Evolutionary conservation across 2,888 invertebrate species (phyloP).

Genomic region (Coelogynopora nodosa): DNA sequence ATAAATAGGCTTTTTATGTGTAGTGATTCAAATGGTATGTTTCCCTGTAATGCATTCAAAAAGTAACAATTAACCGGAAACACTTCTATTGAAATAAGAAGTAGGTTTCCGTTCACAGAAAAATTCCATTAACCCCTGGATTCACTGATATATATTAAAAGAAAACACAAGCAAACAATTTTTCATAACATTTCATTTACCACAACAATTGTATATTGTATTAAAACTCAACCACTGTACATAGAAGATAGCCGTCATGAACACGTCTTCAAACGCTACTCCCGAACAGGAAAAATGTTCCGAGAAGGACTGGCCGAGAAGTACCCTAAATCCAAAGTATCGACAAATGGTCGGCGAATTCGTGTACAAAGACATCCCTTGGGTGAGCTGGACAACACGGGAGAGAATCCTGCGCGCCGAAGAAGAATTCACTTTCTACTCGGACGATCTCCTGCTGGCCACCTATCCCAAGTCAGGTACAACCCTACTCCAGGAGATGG

Average conservation of each 20-base stretch:
- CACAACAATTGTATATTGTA: too few relatives aligned
- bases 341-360: slow-evolving; percentile 34
- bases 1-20: too few relatives aligned
- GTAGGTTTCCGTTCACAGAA: not conserved
- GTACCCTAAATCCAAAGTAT: slow-evolving; percentile 38
- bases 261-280: too few relatives aligned
- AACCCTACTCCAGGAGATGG: slow-evolving; percentile 47
- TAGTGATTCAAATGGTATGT: too few relatives aligned
- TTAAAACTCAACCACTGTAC: too few relatives aligned
- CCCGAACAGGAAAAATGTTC: too few relatives aligned
- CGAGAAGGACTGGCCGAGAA: not conserved
- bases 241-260: too few relatives aligned
- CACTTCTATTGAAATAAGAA: not conserved
- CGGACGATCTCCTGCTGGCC: slow-evolving; percentile 43
- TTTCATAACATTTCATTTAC: too few relatives aligned
- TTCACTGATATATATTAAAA: too few relatives aligned
- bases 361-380: slow-evolving; percentile 40
- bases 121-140: not conserved
- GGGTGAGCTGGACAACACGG: slow-evolving; percentile 42
- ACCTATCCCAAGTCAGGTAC: slow-evolving; percentile 47
- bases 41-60: too few relatives aligned
- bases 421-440: slow-evolving; percentile 41
- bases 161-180: too few relatives aligned
- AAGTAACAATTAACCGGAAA: not conserved
- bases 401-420: slow-evolving; percentile 35